Percentiles rank a stretch among this genome's conserved stretches.
phyloP scores from a whole-genome alignment of 2,113 vertebrate genomes.

The Dicerorhinus sumatrensis region DNA sequence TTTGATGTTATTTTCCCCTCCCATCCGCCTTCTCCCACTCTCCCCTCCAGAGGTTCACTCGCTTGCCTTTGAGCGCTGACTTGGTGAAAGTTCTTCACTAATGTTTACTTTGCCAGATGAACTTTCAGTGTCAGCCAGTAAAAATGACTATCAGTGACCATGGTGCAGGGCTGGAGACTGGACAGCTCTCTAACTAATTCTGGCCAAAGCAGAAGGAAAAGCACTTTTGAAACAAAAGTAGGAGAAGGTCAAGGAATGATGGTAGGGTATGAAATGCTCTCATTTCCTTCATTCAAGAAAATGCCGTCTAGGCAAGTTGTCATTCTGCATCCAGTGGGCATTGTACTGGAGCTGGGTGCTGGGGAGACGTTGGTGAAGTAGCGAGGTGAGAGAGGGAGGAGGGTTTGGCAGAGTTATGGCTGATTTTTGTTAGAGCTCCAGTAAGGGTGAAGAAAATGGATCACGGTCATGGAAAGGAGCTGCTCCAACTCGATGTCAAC shows the following conservation, averaged over 20 bases:
- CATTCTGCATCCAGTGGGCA: neutral
- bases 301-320: neutral
- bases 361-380: neutral
- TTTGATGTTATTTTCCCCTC: neutral
- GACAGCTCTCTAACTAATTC: neutral
- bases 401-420: neutral
- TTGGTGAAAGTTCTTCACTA: neutral
- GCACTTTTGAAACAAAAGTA: neutral
- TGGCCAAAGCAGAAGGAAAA: neutral
- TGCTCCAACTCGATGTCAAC: neutral
- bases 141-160: neutral
- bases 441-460: neutral
- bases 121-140: neutral
- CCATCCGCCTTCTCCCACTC: neutral
- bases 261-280: neutral
- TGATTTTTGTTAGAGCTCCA: neutral
- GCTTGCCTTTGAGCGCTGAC: neutral
- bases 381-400: neutral
- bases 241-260: neutral
- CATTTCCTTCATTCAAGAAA: neutral
- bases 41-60: neutral
- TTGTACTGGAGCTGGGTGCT: neutral
- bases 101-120: neutral
- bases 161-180: neutral
- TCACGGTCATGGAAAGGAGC: neutral